phyloP scores from a whole-genome alignment of 2,113 vertebrate species.

The Nibea coibor region DNA sequence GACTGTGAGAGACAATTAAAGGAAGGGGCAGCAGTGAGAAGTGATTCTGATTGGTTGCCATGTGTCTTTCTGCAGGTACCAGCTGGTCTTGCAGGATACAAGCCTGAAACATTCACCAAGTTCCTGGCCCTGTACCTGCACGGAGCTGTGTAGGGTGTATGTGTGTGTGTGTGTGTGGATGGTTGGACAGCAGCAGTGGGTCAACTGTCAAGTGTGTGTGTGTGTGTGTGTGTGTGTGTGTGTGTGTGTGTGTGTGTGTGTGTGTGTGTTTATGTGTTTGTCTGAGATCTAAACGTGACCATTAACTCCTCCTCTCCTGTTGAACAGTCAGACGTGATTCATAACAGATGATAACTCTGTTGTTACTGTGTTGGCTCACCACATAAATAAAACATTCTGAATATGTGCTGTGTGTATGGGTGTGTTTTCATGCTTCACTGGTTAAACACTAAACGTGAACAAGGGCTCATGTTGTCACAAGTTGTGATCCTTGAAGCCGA shows the following conservation, averaged over 20 bases:
- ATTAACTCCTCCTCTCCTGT: neutral
- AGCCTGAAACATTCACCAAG: constrained; percentile 92
- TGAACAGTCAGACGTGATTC: neutral
- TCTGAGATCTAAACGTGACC: neutral
- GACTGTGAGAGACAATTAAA: neutral
- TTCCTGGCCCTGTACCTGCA: constrained; percentile 94
- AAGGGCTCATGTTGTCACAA: neutral
- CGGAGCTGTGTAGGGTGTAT: constrained; percentile 78
- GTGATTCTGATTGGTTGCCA: constrained; percentile 10
- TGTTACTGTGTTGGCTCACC: neutral
- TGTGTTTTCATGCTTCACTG: neutral
- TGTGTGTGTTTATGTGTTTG: neutral
- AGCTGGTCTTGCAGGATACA: constrained; percentile 90
- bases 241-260: neutral
- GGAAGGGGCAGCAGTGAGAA: too few species aligned
- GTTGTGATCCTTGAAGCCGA: too few species aligned
- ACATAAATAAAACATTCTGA: constrained; percentile 2
- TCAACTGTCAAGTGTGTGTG: neutral
- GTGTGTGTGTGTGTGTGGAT: neutral
- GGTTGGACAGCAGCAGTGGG: too few species aligned
- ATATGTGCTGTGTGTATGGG: neutral
- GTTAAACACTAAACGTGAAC: neutral
- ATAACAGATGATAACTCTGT: neutral
- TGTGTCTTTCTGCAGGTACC: constrained; percentile 84
- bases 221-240: neutral